Percentiles rank a stretch among this genome's conserved stretches.
Conservation (phyloP, 2,113 vertebrate species). For the western clawed frog (Xenopus tropicalis) region UCB_Xtro_10.0 CM004443.2:143351501-143352000, state of each 20-base stretch:
- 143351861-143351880: conserved; percentile 38
- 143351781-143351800: conserved; percentile 31
- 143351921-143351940: conserved; percentile 40
- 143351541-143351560: no score
- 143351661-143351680: not conserved
- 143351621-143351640: no score
- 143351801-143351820: conserved; percentile 22
- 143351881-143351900: conserved; percentile 46
- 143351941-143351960: conserved; percentile 41
- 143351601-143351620: no score
- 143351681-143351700: not conserved
- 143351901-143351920: conserved; percentile 28
- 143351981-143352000: conserved; percentile 42
- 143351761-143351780: conserved; percentile 30
- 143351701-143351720: conserved; percentile 21
- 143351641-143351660: no score
- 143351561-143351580: no score
- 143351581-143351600: no score
- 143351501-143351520: no score
- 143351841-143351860: conserved; percentile 50
- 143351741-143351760: conserved; percentile 24
- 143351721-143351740: conserved; percentile 28
- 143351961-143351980: conserved; percentile 19
- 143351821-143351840: conserved; percentile 45
- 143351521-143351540: no score